Base-by-base conservation (phyloP, 1,140 invertebrate genomes). In the Heliconius eleuchia region DNA sequence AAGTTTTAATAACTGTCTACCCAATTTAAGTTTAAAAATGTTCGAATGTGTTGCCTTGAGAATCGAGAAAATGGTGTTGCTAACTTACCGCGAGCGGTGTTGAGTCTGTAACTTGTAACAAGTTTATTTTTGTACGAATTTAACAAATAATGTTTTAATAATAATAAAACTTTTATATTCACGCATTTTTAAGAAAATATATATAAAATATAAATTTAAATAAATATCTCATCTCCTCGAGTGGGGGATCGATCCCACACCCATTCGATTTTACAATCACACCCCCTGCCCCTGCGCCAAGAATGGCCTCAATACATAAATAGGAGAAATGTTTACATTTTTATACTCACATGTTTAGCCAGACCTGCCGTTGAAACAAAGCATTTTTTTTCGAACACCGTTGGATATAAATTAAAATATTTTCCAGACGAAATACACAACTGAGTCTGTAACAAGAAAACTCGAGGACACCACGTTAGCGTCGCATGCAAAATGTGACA, bases 11-110 rank as follows among this genome's bases (percentile, higher is more conserved):
- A 77, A 71, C 39, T 77, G 70, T 77, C 70, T 77, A 77, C 39
- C 76, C 76, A 77, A 71, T 77, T 77, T 77, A 77, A 77, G 76
- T 77, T 77, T 71, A 71, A 77, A 77, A 55, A 77, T 77, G 76
- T 77, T 52, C 70, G 30, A 66, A 77, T 77, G 30, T 77, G 76
- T 77, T 77, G 46, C 46, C 70, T 71, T 46, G 70, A 55, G 60
- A 76, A 46, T 71, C 46, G 70, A 77, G 70, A 66, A 71, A 71
- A 77, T 77, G 76, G 66, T 77, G 76, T 77, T 77, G 42, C 46
- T 11, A 77, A 72, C 66, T 77, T 70, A 77, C 66, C 70, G 76
- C 70, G 66, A 34, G 42, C 27, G 9, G 46, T 37, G 27, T 71
- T n/a, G 30, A 76, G 39, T 71, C 66, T 23, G 18, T 46, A 77